Evolutionary conservation across 2,888 invertebrate species (phyloP), one percentile per base, ranked within the genome.

Genomic region (Lithodes maja): DNA sequence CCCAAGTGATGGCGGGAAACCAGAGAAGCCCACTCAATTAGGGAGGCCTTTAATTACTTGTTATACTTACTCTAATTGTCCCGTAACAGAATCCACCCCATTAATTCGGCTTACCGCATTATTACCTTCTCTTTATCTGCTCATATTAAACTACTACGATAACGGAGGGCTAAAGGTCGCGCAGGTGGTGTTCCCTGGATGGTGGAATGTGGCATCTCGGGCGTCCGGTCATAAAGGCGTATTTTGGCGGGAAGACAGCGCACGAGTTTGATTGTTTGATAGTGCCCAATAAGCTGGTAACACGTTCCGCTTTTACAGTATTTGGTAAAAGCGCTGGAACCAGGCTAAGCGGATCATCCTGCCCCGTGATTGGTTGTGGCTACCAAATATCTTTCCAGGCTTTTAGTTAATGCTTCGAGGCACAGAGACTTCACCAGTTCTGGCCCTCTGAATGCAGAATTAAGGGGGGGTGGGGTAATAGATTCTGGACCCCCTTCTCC

Each of bases 41-140:
- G 82, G 86, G 75, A 87, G 74, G 33, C 81, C 77, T 82, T 87
- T 87, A 87, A 83, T 87, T 87, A 82, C 86, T 77, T 87, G 86
- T 87, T 87, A 87, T 87, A 82, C 82, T 87, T 87, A 87, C 82
- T 87, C 82, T 87, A 87, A 87, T 87, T 87, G 82, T 82, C 77
- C 77, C 49, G 86, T 87, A 87, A 87, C 50, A 81, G 86, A 87
- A 87, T 75, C 86, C 86, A n/a, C 68, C 86, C 82, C 86, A 87
- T 87, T 68, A 87, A 82, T 52, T 78, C 82, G 78, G 86, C 54
- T 87, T 87, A 87, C 86, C 68, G 82, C 86, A 81, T 86, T 86
- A 86, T 81, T 86, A 75, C 81, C 86, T 52, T n/a, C 86, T 82
- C 86, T 33, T 82, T 75, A 77, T 82, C 82, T 82, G 49, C 86